Evolutionary conservation across 2,888 invertebrate species (phyloP), one percentile per base, ranked within the genome.

Genomic region (Leptothorax acervorum): DNA sequence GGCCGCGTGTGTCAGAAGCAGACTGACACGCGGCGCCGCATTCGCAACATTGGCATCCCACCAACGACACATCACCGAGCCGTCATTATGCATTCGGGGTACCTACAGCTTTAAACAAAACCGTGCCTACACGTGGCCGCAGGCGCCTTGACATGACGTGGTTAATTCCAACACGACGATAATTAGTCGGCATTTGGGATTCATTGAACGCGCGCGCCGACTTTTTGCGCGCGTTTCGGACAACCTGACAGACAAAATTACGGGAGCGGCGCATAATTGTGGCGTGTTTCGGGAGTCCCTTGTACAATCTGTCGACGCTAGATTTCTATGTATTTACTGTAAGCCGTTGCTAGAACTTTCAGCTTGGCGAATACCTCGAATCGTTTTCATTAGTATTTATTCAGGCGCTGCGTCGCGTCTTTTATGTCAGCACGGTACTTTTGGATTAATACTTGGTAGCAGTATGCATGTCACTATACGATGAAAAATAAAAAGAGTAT

Each of bases 1-100:
- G 53, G 68, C 73, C 62, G 65, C 66, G 70, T 79, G 78, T 81
- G 87, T 87, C 87, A 86, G 76, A 68, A 82, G 53, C 83, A 81
- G 65, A 75, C 86, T 84, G 86, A 84, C 86, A 78, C 62, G 82
- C 48, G 53, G 62, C 57, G 63, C 79, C 60, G 66, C 60, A 68
- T 42, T 78, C 78, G 62, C 45, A 66, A 76, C 75, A 83, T 68
- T 82, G 83, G 74, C 73, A 63, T 75, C 83, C 53, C 82, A 82
- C 71, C 68, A 75, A 57, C 57, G 70, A 65, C 73, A 63, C 70
- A 60, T 70, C 82, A 68, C 57, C 74, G 45, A 57, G 35, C 65
- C 82, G 68, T 82, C 82, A 85, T 82, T 82, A 82, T 85, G 84
- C 84, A 82, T 75, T 81, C 73, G 71, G 68, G 57, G 62, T 79